Percentiles rank a stretch among this genome's conserved stretches.
Evolutionary conservation across 2,113 vertebrate species (phyloP).

Genomic region (Grallaria varia): DNA sequence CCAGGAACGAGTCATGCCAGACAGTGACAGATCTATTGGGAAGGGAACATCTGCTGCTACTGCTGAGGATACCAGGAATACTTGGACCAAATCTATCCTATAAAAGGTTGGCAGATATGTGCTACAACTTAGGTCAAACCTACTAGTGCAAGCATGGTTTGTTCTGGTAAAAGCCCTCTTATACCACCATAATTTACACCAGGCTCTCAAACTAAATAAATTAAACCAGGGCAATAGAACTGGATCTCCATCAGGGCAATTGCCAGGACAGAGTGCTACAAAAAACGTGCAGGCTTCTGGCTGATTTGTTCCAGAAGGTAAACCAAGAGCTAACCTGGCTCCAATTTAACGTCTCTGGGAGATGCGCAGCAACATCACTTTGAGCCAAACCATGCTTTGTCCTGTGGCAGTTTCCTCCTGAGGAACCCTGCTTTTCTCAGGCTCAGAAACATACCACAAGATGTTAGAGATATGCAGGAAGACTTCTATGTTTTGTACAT

Average conservation of each 20-base stretch:
- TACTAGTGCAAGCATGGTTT: not conserved
- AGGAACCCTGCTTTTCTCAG: constrained; percentile 30
- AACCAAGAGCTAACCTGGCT: not conserved
- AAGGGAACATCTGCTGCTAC: constrained; percentile 46
- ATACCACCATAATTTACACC: not conserved
- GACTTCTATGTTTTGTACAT: not conserved
- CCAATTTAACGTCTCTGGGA: not conserved
- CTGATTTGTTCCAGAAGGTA: not conserved
- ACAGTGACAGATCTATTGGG: not conserved
- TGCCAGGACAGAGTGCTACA: not conserved
- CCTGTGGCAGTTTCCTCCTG: not conserved
- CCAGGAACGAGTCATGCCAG: constrained; percentile 4
- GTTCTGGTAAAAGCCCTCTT: not conserved
- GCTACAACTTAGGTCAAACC: not conserved
- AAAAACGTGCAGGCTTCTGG: not conserved
- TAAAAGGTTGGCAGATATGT: not conserved
- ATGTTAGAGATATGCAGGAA: constrained; percentile 10
- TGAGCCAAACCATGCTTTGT: not conserved
- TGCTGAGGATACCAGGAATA: constrained; percentile 52
- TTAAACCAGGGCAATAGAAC: not conserved
- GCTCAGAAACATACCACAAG: constrained; percentile 27
- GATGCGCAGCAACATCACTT: not conserved
- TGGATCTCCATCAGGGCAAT: not conserved
- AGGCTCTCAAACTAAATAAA: not conserved
- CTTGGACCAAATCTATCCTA: constrained; percentile 11